These are phyloP conservation scores for Eciton burchellii DNA, from an alignment of 1,140 invertebrate species.

Conservation along the genomic window DNA sequence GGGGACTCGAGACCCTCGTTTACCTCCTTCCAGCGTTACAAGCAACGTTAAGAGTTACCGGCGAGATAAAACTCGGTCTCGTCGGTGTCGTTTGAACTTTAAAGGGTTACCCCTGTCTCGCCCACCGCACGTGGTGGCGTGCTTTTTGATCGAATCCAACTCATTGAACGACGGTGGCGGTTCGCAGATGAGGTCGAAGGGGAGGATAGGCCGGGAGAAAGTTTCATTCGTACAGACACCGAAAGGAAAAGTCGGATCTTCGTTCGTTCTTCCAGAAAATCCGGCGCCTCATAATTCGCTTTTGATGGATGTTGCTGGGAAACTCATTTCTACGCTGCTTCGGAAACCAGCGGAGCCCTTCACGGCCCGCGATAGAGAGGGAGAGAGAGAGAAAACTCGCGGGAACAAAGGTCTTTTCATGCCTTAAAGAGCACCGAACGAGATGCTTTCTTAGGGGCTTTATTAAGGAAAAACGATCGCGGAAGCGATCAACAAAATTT, in stretches of 20 bases:
- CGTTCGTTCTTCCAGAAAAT: slow-evolving; percentile 34
- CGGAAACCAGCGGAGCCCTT: slow-evolving; percentile 28
- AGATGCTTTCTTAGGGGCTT: background rate
- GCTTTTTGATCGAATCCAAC: slow-evolving; percentile 51
- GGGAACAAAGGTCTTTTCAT: slow-evolving; percentile 42
- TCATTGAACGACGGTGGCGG: slow-evolving; percentile 12
- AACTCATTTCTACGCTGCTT: slow-evolving; percentile 51
- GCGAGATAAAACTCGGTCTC: slow-evolving; percentile 42
- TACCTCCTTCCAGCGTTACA: slow-evolving; percentile 15
- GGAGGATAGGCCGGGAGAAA: background rate
- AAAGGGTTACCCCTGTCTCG: slow-evolving; percentile 15
- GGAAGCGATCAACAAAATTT: background rate
- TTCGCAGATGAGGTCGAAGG: slow-evolving; percentile 24
- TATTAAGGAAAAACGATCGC: slow-evolving; percentile 8
- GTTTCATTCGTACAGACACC: slow-evolving; percentile 24
- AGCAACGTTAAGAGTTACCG: slow-evolving; percentile 13
- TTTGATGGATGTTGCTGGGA: slow-evolving; percentile 56
- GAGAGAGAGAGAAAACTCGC: slow-evolving; percentile 24
- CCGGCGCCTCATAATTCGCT: slow-evolving; percentile 48
- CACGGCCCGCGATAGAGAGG: too few relatives aligned
- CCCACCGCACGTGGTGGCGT: background rate
- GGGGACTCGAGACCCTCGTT: slow-evolving; percentile 26
- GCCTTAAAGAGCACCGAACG: slow-evolving; percentile 44
- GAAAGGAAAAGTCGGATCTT: slow-evolving; percentile 8
- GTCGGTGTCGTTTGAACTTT: slow-evolving; percentile 57